Base-by-base conservation (phyloP, 1,140 invertebrate genomes). In the Brachystomella parvula region DNA sequence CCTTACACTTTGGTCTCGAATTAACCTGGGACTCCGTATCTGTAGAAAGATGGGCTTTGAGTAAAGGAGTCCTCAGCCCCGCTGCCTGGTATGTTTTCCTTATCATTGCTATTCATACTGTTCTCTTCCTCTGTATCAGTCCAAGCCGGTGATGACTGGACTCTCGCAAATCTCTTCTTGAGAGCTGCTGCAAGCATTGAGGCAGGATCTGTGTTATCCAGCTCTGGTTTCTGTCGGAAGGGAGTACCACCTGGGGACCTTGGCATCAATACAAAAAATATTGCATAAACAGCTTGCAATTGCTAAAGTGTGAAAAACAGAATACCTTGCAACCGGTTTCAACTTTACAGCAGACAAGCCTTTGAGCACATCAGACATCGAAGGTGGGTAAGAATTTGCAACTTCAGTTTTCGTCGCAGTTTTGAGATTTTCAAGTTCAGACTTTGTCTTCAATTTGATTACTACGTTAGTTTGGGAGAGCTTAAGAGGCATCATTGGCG, bases 21-120 rank as follows among this genome's bases (percentile, higher is more conserved):
- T n/a, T n/a, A n/a, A n/a, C n/a, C n/a, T 6, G 35, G 35, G 6
- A 6, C 35, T 6, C 49, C 21, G 24, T 17, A 53, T 53, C 24
- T 15, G 49, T 19, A 53, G 49, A 53, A 53, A 53, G 49, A 53
- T 53, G 49, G 49, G 49, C 49, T 53, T 3, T 26, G 49, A 53
- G 9, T 53, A 24, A 53, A 53, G 9, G 49, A 53, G 21, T 53
- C 49, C 3, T 53, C 49, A 6, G 49, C 12, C 6, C 3, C 3
- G 49, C 24, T 6, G 6, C 12, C 12, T 53, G 15, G 9, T 24
- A 17, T 15, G 24, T 53, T 53, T 53, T 53, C 49, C 49, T 53
- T 53, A 24, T 53, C 49, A 53, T 19, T 6, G 49, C 24, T 24
- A 24, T 24, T 26, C 9, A n/a, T n/a, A n/a, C n/a, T n/a, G n/a